Evolutionary conservation across 2,797 vertebrate genomes (phyloP), one percentile per base, ranked within the genome.

Genomic region (Anolis apletophallus): DNA sequence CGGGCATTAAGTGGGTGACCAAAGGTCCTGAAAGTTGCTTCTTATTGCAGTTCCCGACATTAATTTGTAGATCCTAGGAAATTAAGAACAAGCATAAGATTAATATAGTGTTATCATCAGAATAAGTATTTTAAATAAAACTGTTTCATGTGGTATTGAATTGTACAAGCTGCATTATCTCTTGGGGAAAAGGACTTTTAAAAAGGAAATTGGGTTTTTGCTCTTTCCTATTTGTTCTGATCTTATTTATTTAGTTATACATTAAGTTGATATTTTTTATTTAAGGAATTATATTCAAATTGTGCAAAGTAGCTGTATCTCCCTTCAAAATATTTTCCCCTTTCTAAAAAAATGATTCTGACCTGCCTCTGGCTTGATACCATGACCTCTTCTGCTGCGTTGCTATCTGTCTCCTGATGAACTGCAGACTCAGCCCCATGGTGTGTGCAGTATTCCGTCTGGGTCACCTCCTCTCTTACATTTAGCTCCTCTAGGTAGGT

Each of bases 401-500:
- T 94, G 88, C 89, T 94, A 93, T 88, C 90, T 80, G 1, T 68
- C 85, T 95, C 90, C 90, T 91, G 94, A 93, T 89, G 89, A 91
- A 86, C 86, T 82, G 88, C 81, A 90, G 92, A 86, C 93, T 91
- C 92, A 91, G 91, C 64, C 81, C 88, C 90, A 77, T 91, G 92
- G 89, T 94, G 90, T 91, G 93, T 89, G 71, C 69, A 0, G 88
- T 90, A 88, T 87, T 94, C 93, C 88, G 85, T 93, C 92, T 94
- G 96, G 92, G 91, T 95, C 95, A 94, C 89, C 91, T 95, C 94
- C 90, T 92, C 93, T 87, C 87, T 93, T 90, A 90, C 87, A 88
- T 94, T 93, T 92, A 96, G 93, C 54, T 96, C 95, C 94, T 96
- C 95, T 91, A 96, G 92, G 94, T 96, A 96, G 93, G 96, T 96